Conservation (phyloP, 2,113 vertebrate species). For the Amazona vittata region DNA sequence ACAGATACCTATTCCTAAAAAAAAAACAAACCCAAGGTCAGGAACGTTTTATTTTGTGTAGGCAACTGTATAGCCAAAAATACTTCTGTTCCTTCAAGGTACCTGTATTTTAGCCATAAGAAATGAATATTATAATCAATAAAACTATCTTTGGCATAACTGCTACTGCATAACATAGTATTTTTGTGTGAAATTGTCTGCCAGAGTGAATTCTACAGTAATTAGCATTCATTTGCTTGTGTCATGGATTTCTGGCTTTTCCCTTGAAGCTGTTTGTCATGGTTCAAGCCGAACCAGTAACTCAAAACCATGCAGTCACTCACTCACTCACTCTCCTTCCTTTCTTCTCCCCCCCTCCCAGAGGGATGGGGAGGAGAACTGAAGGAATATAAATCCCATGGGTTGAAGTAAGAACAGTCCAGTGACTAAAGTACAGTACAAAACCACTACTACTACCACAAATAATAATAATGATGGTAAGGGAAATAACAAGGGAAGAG, state of each 20-base stretch:
- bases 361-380: neutral
- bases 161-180: neutral
- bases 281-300: neutral
- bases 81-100: neutral
- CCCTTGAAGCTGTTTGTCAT: conserved; percentile 11
- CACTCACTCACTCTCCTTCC: neutral
- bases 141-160: neutral
- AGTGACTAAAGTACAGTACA: neutral
- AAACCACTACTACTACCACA: neutral
- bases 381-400: neutral
- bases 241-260: neutral
- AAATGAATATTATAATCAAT: neutral
- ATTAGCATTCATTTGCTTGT: conserved; percentile 6
- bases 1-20: neutral
- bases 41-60: neutral
- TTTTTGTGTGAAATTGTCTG: neutral
- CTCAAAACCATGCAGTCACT: neutral
- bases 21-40: neutral
- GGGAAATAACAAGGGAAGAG: neutral
- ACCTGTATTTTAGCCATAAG: neutral
- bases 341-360: neutral
- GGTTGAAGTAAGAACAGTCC: neutral
- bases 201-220: neutral
- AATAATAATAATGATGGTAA: neutral
- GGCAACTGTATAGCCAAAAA: neutral